phyloP scores from a whole-genome alignment of 2,113 vertebrate genomes.

The Brienomyrus longianalis region DNA sequence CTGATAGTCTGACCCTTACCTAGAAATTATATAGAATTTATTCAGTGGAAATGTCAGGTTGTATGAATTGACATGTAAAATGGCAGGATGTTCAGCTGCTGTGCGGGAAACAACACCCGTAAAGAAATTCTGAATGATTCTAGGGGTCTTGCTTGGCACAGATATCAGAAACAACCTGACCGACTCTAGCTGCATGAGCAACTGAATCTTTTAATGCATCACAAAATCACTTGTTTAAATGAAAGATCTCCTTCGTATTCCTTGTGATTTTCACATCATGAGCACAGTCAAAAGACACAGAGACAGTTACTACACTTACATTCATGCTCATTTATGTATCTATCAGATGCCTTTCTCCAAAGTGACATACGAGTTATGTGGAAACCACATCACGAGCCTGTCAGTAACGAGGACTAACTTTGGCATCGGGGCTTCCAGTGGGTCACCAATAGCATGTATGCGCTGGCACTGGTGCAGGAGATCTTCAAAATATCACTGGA shows the following conservation, averaged over 20 bases:
- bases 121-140: not conserved
- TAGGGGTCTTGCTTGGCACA: not conserved
- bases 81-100: not conserved
- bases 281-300: not conserved
- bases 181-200: not conserved
- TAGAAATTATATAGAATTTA: not conserved
- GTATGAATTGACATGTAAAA: not conserved
- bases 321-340: not conserved
- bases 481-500: not conserved
- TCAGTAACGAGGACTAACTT: not conserved
- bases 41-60: not conserved
- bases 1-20: not conserved
- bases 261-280: not conserved
- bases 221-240: not conserved
- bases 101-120: not conserved
- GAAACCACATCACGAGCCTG: not conserved
- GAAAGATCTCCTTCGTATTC: not conserved
- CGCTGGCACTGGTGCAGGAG: not conserved
- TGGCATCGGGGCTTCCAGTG: not conserved
- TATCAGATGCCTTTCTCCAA: not conserved
- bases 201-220: not conserved
- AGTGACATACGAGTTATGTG: not conserved
- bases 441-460: not conserved
- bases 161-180: not conserved
- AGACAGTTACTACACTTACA: not conserved